Evolutionary conservation across 2,113 vertebrate species (phyloP).

Genomic region (Datnioides undecimradiatus): DNA sequence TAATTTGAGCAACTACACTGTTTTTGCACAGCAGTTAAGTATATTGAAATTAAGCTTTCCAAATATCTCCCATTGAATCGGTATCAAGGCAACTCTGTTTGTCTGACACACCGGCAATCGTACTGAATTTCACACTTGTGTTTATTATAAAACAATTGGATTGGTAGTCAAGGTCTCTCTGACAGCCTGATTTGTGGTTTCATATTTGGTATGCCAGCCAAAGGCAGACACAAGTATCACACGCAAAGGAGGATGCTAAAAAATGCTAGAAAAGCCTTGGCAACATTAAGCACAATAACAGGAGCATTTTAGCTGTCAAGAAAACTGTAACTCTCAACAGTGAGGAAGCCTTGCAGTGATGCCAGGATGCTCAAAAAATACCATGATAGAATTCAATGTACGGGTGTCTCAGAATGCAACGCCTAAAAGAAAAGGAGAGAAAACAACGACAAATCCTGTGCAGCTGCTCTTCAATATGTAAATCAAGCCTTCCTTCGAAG

Average conservation of each 20-base stretch:
- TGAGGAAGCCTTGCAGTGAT: slow-evolving; percentile 57
- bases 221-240: slow-evolving; percentile 52
- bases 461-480: slow-evolving; percentile 76
- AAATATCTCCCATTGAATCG: slow-evolving; percentile 48
- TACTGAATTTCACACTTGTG: slow-evolving; percentile 34
- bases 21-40: slow-evolving; percentile 23
- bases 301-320: slow-evolving; percentile 61
- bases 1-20: slow-evolving; percentile 23
- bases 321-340: slow-evolving; percentile 55
- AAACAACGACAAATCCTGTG: slow-evolving; percentile 66
- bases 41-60: slow-evolving; percentile 47
- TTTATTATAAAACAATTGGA: slow-evolving; percentile 45
- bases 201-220: slow-evolving; percentile 50
- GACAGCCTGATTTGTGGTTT: slow-evolving; percentile 53
- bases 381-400: slow-evolving; percentile 57
- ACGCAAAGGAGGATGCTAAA: slow-evolving; percentile 49
- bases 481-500: slow-evolving; percentile 63
- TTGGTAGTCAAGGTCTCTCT: slow-evolving; percentile 36
- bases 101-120: slow-evolving; percentile 19
- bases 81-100: slow-evolving; percentile 23
- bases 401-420: slow-evolving; percentile 59
- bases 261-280: slow-evolving; percentile 50
- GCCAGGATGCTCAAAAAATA: slow-evolving; percentile 63
- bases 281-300: slow-evolving; percentile 55
- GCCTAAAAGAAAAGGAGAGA: slow-evolving; percentile 61